These are phyloP conservation scores for Cenopis cana DNA, from an alignment of 2,888 invertebrate species.

Conservation along the genomic window DNA sequence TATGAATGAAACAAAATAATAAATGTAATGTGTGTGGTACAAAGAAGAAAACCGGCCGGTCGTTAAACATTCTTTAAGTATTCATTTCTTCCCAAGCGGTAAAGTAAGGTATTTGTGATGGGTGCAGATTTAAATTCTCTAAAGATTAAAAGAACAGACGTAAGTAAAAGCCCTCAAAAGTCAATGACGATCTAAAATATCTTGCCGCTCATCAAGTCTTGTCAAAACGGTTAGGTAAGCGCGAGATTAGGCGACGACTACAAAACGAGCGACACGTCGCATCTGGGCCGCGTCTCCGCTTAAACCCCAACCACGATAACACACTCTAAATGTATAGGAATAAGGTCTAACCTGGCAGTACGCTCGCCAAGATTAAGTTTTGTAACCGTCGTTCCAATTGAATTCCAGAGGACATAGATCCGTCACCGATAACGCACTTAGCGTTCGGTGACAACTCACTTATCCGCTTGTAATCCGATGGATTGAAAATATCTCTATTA, in stretches of 20 bases:
- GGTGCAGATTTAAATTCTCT: background rate
- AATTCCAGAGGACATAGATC: slow-evolving; percentile 82
- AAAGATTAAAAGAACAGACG: slow-evolving; percentile 10
- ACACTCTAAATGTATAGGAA: slow-evolving; percentile 46
- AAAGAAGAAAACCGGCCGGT: background rate
- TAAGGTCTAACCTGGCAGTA: slow-evolving; percentile 55
- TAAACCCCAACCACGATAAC: slow-evolving; percentile 44
- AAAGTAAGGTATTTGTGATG: background rate
- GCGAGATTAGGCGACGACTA: slow-evolving; percentile 78
- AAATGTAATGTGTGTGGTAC: background rate
- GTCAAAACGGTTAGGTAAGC: slow-evolving; percentile 84
- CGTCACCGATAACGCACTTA: slow-evolving; percentile 80
- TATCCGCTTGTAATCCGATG: slow-evolving; percentile 73
- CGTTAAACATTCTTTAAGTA: background rate
- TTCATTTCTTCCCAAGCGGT: background rate
- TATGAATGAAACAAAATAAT: background rate
- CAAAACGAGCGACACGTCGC: slow-evolving; percentile 76
- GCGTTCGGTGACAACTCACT: slow-evolving; percentile 80
- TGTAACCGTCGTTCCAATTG: slow-evolving; percentile 71
- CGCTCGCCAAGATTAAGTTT: slow-evolving; percentile 52
- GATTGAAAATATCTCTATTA: slow-evolving; percentile 68
- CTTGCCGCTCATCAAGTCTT: slow-evolving; percentile 76
- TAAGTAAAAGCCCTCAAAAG: slow-evolving; percentile 32
- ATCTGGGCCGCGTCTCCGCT: slow-evolving; percentile 50
- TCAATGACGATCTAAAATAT: slow-evolving; percentile 55